phyloP scores from a whole-genome alignment of 2,797 vertebrate species.

The Notamacropus eugenii region DNA sequence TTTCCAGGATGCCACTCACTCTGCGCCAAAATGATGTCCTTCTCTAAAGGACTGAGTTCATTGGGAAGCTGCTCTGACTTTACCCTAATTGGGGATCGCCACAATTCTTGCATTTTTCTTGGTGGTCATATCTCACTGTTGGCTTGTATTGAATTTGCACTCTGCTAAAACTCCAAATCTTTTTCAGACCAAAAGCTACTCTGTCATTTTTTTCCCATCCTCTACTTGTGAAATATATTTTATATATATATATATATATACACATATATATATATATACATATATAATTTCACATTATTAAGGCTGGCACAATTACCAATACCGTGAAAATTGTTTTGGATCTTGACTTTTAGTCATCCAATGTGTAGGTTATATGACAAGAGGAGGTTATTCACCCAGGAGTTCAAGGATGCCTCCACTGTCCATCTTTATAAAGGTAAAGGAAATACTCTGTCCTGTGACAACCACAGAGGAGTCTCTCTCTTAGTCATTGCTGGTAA shows the following conservation, averaged over 20 bases:
- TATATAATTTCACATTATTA: background rate
- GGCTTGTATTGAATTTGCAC: background rate
- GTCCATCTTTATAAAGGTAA: too few relatives aligned
- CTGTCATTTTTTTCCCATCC: background rate
- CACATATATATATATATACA: background rate
- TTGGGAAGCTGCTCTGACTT: background rate
- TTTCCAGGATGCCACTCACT: background rate
- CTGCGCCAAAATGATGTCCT: background rate
- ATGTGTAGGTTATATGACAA: background rate
- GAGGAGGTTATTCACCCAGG: too few relatives aligned
- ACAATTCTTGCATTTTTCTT: background rate
- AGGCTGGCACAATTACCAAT: background rate
- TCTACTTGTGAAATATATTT: background rate
- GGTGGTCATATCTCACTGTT: background rate
- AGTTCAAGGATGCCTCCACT: too few relatives aligned
- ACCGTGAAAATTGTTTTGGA: background rate
- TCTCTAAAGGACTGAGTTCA: background rate
- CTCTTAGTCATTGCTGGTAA: too few relatives aligned
- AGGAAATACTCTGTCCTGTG: too few relatives aligned
- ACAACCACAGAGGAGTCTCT: too few relatives aligned
- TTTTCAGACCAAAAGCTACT: background rate
- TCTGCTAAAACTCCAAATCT: background rate
- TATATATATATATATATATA: background rate
- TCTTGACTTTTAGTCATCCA: background rate
- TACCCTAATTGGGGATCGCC: background rate